Evolutionary conservation across 2,888 invertebrate species (phyloP).

Genomic region (Campopleginae sp.): DNA sequence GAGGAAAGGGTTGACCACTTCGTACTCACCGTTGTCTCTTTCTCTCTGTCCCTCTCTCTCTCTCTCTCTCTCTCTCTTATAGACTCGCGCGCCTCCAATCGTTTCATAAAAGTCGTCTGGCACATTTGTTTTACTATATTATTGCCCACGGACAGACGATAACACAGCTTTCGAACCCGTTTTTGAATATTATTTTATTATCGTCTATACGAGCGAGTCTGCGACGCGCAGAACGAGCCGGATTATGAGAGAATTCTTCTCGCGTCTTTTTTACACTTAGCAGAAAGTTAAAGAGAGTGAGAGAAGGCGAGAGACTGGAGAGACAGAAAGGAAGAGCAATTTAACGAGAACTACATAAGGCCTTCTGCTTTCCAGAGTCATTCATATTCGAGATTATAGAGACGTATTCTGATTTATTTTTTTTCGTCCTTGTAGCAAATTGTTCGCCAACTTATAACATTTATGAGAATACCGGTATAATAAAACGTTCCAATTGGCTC

Average conservation of each 20-base stretch:
- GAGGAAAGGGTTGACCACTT: conserved; percentile 66
- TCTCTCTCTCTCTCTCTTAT: not conserved
- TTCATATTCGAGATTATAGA: conserved; percentile 24
- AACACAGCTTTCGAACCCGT: conserved; percentile 56
- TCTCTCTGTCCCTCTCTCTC: conserved; percentile 10
- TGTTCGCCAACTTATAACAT: conserved; percentile 18
- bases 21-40: conserved; percentile 52
- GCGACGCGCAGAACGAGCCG: conserved; percentile 59
- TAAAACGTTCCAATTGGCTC: not conserved
- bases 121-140: conserved; percentile 83
- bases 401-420: conserved; percentile 3
- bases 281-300: conserved; percentile 7
- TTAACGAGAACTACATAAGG: conserved; percentile 32
- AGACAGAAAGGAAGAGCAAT: not conserved
- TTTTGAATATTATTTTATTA: conserved; percentile 78
- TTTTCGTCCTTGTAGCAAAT: conserved; percentile 31
- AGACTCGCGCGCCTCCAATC: conserved; percentile 70
- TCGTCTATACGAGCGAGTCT: conserved; percentile 71
- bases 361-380: conserved; percentile 43
- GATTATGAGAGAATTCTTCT: conserved; percentile 64
- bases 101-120: conserved; percentile 84
- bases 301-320: not conserved
- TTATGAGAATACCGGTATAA: conserved; percentile 20
- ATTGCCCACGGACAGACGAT: conserved; percentile 76
- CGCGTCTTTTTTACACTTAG: conserved; percentile 36